phyloP scores from a whole-genome alignment of 2,113 vertebrate genomes.

The Neoarius graeffei region DNA sequence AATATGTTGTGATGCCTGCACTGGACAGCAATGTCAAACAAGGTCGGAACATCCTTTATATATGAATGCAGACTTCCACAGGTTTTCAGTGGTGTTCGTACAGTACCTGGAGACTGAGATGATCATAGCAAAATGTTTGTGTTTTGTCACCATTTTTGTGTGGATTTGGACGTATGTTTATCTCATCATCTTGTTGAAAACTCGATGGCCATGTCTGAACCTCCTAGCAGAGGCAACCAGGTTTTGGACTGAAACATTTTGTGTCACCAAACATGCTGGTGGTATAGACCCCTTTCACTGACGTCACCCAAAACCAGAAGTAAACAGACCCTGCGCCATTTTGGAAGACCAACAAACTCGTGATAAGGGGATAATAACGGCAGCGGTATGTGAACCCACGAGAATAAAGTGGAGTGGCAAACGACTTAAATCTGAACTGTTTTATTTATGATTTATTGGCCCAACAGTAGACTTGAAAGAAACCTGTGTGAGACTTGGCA shows the following conservation, averaged over 20 bases:
- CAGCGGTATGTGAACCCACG: no score
- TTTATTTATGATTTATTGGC: no score
- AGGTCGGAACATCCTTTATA: background rate
- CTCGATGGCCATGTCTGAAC: background rate
- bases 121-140: background rate
- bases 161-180: background rate
- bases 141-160: background rate
- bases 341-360: no score
- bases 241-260: background rate
- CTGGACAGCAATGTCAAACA: background rate
- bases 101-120: background rate
- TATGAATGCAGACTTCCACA: background rate
- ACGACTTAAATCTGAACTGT: no score
- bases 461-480: no score
- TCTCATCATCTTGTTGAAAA: background rate
- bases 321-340: no score
- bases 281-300: no score
- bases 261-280: background rate
- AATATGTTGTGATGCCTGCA: background rate
- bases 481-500: no score
- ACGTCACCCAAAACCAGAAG: no score
- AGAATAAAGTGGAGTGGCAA: no score
- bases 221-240: background rate
- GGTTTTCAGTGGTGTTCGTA: background rate
- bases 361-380: no score